phyloP scores from a whole-genome alignment of 1,140 invertebrate species.

The Drosophila sturtevanti region DNA sequence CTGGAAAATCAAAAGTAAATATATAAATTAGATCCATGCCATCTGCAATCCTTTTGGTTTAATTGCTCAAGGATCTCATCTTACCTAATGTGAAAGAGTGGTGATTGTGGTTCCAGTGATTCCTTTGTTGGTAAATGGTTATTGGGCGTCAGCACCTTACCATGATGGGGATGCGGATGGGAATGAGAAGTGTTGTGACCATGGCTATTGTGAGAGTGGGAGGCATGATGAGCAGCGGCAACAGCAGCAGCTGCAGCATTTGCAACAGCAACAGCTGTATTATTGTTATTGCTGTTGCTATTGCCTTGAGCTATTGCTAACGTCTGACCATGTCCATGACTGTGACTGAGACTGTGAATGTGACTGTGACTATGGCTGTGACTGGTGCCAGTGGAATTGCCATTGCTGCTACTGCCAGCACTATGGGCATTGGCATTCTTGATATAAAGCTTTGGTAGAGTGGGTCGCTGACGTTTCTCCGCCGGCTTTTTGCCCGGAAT shows the following conservation, averaged over 20 bases:
- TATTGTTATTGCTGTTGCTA: slow-evolving; percentile 46
- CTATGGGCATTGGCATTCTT: slow-evolving; percentile 85
- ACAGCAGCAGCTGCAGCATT: slow-evolving; percentile 58
- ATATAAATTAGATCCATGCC: not conserved
- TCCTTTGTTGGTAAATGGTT: slow-evolving; percentile 76
- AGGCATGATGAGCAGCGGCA: slow-evolving; percentile 52
- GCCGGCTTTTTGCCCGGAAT: slow-evolving; percentile 91
- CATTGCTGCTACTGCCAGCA: slow-evolving; percentile 73
- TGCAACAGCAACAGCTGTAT: slow-evolving; percentile 54
- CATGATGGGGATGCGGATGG: slow-evolving; percentile 58
- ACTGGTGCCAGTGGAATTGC: slow-evolving; percentile 76
- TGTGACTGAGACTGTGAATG: slow-evolving; percentile 68
- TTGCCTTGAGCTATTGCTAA: slow-evolving; percentile 46
- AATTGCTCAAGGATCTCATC: not conserved
- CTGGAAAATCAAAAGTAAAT: slow-evolving; percentile 19
- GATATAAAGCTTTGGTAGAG: slow-evolving; percentile 89
- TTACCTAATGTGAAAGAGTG: slow-evolving; percentile 82
- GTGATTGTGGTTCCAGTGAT: slow-evolving; percentile 78
- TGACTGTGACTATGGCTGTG: slow-evolving; percentile 60
- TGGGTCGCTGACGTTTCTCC: slow-evolving; percentile 85
- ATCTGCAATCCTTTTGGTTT: not conserved
- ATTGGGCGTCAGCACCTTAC: slow-evolving; percentile 79
- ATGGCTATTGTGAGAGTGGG: slow-evolving; percentile 31
- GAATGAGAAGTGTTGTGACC: slow-evolving; percentile 35
- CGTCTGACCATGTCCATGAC: slow-evolving; percentile 49